Evolutionary conservation across 2,113 vertebrate genomes (phyloP).

Genomic region (Spea multiplicata): DNA sequence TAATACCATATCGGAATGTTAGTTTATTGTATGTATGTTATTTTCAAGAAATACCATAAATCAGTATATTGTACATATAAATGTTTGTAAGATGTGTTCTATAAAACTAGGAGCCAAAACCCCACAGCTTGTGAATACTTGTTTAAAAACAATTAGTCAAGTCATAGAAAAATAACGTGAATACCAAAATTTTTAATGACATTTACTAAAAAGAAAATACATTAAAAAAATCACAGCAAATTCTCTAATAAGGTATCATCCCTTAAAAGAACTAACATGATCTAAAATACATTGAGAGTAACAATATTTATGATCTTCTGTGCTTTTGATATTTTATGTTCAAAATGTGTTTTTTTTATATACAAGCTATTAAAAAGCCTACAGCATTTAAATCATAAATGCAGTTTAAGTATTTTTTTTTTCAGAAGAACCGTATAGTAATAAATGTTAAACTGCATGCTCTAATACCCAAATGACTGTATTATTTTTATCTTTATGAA

Average conservation of each 20-base stretch:
- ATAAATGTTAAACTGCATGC: constrained; percentile 30
- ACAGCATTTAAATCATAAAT: constrained; percentile 14
- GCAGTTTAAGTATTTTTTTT: constrained; percentile 34
- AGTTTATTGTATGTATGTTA: no score
- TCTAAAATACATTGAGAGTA: background rate
- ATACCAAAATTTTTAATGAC: background rate
- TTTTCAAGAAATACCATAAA: no score
- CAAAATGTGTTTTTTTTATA: constrained; percentile 29
- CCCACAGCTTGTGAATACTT: background rate
- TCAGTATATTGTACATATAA: background rate
- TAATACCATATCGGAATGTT: no score
- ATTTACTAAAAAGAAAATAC: no score
- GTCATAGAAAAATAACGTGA: background rate
- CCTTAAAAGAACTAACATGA: no score
- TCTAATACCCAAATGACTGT: background rate
- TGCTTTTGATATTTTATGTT: background rate
- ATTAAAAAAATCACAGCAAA: no score
- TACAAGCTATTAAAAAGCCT: constrained; percentile 38
- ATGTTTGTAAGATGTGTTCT: background rate
- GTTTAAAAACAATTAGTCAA: background rate
- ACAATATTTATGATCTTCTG: constrained; percentile 4
- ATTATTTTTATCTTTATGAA: constrained; percentile 9
- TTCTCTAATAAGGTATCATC: no score
- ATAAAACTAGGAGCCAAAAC: background rate
- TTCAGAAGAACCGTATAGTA: constrained; percentile 20